Evolutionary conservation across 92 coral and sea anemone species (phyloP).

Genomic region (Montipora capitata): DNA sequence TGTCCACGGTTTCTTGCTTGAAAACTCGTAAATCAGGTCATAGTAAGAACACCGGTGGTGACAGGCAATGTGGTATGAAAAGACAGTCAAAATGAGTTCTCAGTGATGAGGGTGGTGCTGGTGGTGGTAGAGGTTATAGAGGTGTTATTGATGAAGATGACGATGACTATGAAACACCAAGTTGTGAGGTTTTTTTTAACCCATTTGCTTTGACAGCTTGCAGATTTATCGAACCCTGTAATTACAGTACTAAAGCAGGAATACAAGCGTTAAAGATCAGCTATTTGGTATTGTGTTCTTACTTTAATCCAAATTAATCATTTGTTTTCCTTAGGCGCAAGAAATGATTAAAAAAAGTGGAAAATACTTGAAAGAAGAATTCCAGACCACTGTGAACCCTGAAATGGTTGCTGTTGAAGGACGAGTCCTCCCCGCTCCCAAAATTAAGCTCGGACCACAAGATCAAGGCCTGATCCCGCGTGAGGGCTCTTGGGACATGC

Average conservation of each 20-base stretch:
- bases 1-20: no score
- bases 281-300: no score
- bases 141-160: not conserved
- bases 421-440: conserved; percentile 86
- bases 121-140: not conserved
- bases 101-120: not conserved
- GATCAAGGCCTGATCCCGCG: conserved; percentile 62
- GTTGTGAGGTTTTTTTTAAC: no score
- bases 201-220: no score
- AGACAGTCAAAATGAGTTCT: no score
- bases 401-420: conserved; percentile 84
- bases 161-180: no score
- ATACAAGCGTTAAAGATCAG: no score
- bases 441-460: conserved; percentile 77
- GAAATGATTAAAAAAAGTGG: conserved; percentile 61
- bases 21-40: no score
- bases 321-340: conserved; percentile 64
- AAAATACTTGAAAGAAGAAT: conserved; percentile 68
- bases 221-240: no score
- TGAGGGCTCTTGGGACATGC: conserved; percentile 94
- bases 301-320: not conserved
- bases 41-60: no score
- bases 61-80: no score
- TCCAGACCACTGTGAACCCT: conserved; percentile 80
- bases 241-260: no score